Conservation (phyloP, 2,797 vertebrate species). For the Simalia tracyae region DNA sequence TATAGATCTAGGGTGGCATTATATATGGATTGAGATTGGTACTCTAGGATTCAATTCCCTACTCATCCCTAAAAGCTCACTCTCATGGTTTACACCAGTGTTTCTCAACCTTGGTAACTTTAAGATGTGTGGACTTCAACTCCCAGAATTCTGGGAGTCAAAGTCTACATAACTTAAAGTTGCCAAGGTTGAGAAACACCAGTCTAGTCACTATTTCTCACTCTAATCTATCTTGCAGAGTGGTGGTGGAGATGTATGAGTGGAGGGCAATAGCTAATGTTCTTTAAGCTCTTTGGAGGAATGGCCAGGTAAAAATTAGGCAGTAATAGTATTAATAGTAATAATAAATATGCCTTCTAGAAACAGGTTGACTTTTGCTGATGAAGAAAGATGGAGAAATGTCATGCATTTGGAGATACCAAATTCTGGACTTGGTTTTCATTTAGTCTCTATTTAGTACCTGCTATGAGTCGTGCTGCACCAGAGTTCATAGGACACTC, state of each 20-base stretch:
- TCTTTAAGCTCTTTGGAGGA: not conserved
- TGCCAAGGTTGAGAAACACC: not conserved
- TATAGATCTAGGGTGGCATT: too few relatives aligned
- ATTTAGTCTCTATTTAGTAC: not conserved
- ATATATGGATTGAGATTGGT: too few relatives aligned
- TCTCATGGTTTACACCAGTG: not conserved
- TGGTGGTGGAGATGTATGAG: not conserved
- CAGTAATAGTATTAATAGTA: not conserved
- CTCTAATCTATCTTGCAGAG: not conserved
- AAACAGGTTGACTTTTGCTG: not conserved
- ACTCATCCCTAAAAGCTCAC: not conserved
- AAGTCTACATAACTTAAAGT: too few relatives aligned
- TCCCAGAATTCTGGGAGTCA: too few relatives aligned
- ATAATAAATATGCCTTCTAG: not conserved
- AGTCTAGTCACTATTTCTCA: not conserved
- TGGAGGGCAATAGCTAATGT: not conserved
- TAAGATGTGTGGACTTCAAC: too few relatives aligned
- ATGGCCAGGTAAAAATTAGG: not conserved
- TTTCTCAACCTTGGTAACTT: too few relatives aligned
- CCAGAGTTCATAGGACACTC: not conserved
- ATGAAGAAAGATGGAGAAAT: not conserved
- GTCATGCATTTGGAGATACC: not conserved
- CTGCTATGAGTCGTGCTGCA: constrained; percentile 25
- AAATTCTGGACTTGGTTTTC: not conserved
- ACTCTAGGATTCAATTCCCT: not conserved